Evolutionary conservation across 92 coral and sea anemone species (phyloP), one percentile per base, ranked within the genome.

Genomic region (Porites evermanni): DNA sequence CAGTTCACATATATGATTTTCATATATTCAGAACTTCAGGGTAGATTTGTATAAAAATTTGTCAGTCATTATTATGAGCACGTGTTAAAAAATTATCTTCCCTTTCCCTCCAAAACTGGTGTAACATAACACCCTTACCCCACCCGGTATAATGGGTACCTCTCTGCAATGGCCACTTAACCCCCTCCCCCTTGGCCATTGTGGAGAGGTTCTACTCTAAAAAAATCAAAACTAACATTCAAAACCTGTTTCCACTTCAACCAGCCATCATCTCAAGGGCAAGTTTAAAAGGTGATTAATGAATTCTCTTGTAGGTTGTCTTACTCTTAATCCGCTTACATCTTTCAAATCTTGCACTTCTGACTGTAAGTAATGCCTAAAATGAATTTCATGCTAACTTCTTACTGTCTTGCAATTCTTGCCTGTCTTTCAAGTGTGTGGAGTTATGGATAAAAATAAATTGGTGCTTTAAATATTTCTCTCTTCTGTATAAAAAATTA

Each of bases 291-390:
- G 87, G 87, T 83, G 87, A 85, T 70, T 65, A 67, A 75, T 85
- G 74, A 70, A 81, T 91, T 84, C 89, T 87, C 90, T 87, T 79
- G 67, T 94, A 94, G 98, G 98, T 94, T 91, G 98, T 91, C 93
- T 93, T 88, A 89, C 95, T 38, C 86, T 94, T 86, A 94, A 91
- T 79, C 98, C 98, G 69, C 95, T 94, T 89, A 90, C 95, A 88
- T 84, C 98, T 94, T 94, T 94, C 95, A 94, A 92, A 94, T 92
- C 98, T 90, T 94, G 98, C 95, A 93, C 98, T 87, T 87, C 98
- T 19, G 94, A 94, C 78, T 94, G 98, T 94, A 94, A 93, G 98
- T 94, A 94, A 92, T 77, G 83, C 53, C 54, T 38, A 54, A 64
- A 81, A 59, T 73, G 64, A 83, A 79, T 47, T 79, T 50, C 29